Conservation (phyloP, 1,140 invertebrate genomes). For the Drosophila carrolli region DNA sequence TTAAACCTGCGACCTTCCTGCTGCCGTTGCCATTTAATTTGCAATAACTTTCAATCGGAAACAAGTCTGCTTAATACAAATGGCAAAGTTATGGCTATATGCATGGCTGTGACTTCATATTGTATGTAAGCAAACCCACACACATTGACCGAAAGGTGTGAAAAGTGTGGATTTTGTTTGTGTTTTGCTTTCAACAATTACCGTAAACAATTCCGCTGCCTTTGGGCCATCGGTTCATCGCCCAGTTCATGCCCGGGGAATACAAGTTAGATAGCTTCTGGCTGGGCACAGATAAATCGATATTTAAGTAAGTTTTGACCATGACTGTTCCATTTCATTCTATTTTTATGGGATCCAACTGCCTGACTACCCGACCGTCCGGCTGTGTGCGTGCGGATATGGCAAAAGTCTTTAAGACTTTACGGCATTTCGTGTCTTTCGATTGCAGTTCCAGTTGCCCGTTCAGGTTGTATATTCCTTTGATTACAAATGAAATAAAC, state of each 20-base stretch:
- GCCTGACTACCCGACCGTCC: conserved; percentile 7
- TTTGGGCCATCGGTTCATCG: conserved; percentile 11
- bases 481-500: conserved; percentile 82
- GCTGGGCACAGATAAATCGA: conserved; percentile 62
- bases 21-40: conserved; percentile 27
- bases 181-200: conserved; percentile 68
- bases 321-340: conserved; percentile 62
- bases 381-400: conserved; percentile 12
- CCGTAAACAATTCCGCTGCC: conserved; percentile 60
- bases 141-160: conserved; percentile 63
- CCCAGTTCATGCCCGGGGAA: conserved; percentile 8
- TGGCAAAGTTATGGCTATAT: conserved; percentile 36
- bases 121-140: conserved; percentile 36
- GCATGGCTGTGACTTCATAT: conserved; percentile 22
- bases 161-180: conserved; percentile 64
- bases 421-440: conserved; percentile 49
- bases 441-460: conserved; percentile 36
- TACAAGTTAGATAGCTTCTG: conserved; percentile 46
- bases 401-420: conserved; percentile 63
- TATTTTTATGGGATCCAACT: conserved; percentile 48
- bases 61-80: conserved; percentile 33
- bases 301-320: conserved; percentile 75
- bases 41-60: conserved; percentile 32
- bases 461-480: conserved; percentile 58
- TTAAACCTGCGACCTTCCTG: conserved; percentile 15